Percentiles rank a stretch among this genome's conserved stretches.
These are phyloP conservation scores for Chrysopilus asiliformis DNA, from an alignment of 2,888 invertebrate species.

Conservation along the genomic window DNA sequence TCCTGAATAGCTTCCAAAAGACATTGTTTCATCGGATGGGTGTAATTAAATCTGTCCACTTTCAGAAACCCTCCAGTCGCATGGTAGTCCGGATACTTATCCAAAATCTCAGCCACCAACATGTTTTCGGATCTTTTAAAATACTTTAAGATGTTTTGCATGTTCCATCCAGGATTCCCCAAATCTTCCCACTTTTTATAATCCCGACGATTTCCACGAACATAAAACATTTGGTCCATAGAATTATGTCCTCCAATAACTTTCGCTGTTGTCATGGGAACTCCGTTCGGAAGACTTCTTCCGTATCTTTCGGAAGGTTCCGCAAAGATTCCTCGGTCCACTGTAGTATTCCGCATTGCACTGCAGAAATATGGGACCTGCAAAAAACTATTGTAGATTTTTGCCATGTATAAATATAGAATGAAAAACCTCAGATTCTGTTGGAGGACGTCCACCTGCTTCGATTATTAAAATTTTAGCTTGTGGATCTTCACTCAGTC, in stretches of 20 bases:
- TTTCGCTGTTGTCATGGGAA: conserved; percentile 1
- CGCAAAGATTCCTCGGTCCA: too few species aligned
- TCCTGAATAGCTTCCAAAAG: conserved; percentile 39
- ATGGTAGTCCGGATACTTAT: conserved; percentile 23
- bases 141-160: conserved; percentile 56
- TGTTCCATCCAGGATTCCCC: conserved; percentile 50
- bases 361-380: too few species aligned
- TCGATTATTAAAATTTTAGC: conserved; percentile 40
- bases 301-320: too few species aligned
- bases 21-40: too few species aligned
- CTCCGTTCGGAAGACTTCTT: too few species aligned
- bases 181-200: conserved; percentile 44
- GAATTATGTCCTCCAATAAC: conserved; percentile 4
- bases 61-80: conserved; percentile 40
- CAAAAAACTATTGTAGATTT: too few species aligned
- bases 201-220: conserved; percentile 44
- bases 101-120: too few species aligned
- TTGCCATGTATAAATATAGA: too few species aligned
- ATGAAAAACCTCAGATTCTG: conserved; percentile 31
- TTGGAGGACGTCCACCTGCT: conserved; percentile 40
- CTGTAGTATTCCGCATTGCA: too few species aligned
- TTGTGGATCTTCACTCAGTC: conserved; percentile 33
- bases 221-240: conserved; percentile 38
- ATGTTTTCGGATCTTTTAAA: conserved; percentile 63
- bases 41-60: conserved; percentile 40